These are phyloP conservation scores for Campoletis sonorensis DNA, from an alignment of 1,140 invertebrate species.

Conservation along the genomic window DNA sequence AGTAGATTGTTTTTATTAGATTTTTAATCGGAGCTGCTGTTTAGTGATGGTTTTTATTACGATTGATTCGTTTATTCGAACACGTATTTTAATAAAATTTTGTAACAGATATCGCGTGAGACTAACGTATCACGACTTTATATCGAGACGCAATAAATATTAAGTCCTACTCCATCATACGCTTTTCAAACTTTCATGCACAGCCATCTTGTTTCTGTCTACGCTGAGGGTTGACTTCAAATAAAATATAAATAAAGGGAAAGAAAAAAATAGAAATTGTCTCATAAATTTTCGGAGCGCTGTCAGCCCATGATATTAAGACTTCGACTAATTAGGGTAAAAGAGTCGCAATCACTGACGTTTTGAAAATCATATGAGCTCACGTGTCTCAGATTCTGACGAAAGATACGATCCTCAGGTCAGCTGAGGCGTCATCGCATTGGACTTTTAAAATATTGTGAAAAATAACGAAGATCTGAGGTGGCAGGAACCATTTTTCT, in stretches of 20 bases:
- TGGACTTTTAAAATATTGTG: background rate
- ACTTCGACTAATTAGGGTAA: constrained; percentile 36
- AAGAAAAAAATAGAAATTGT: too few relatives aligned
- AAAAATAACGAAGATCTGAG: background rate
- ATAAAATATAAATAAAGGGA: background rate
- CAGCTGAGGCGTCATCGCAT: constrained; percentile 25
- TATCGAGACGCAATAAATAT: constrained; percentile 2
- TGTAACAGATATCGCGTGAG: constrained; percentile 13
- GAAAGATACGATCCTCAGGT: constrained; percentile 20
- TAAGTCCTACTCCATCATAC: constrained; percentile 5
- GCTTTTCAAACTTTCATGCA: background rate
- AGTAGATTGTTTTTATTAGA: too few relatives aligned
- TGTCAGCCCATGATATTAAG: too few relatives aligned
- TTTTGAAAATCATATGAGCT: background rate
- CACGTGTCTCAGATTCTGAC: constrained; percentile 26
- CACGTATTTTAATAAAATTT: constrained; percentile 24
- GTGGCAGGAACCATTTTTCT: too few relatives aligned
- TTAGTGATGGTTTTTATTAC: background rate
- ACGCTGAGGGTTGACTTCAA: background rate
- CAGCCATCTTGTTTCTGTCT: background rate
- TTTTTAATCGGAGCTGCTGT: too few relatives aligned
- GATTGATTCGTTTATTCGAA: too few relatives aligned
- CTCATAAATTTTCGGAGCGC: too few relatives aligned
- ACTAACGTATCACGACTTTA: background rate
- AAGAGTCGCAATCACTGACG: constrained; percentile 13